phyloP scores from a whole-genome alignment of 2,113 vertebrate genomes.

The Rhynchopsitta pachyrhyncha region DNA sequence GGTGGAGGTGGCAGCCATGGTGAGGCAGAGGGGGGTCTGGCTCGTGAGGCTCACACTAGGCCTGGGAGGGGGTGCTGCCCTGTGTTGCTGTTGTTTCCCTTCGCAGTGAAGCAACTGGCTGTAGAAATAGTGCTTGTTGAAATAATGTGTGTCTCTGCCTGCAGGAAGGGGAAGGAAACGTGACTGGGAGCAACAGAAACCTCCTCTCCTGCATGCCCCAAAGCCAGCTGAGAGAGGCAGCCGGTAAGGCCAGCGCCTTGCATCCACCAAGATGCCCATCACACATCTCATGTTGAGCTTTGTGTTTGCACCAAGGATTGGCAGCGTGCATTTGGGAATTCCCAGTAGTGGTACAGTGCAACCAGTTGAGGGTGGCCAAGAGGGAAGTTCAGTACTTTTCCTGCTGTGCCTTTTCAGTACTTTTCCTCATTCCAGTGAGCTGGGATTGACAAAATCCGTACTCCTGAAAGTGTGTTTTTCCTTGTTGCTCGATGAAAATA shows the following conservation, averaged over 20 bases:
- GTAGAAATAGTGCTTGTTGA: not conserved
- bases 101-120: accelerated
- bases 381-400: not conserved
- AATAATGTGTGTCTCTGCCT: not conserved
- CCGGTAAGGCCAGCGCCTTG: not conserved
- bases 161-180: not conserved
- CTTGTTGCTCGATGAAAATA: not conserved
- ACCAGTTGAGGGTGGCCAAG: accelerated
- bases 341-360: accelerated
- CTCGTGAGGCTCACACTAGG: accelerated
- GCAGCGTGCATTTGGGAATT: accelerated
- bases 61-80: not conserved
- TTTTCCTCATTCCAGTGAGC: not conserved
- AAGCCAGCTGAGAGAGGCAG: not conserved
- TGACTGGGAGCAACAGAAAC: not conserved
- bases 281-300: accelerated
- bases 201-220: accelerated
- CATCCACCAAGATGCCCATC: accelerated
- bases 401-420: not conserved
- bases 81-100: accelerated
- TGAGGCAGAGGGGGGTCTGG: accelerated
- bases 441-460: not conserved
- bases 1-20: accelerated
- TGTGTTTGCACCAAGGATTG: accelerated
- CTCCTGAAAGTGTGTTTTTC: not conserved